Conservation (phyloP, 2,888 invertebrate genomes). For the Eulithis testata region DNA sequence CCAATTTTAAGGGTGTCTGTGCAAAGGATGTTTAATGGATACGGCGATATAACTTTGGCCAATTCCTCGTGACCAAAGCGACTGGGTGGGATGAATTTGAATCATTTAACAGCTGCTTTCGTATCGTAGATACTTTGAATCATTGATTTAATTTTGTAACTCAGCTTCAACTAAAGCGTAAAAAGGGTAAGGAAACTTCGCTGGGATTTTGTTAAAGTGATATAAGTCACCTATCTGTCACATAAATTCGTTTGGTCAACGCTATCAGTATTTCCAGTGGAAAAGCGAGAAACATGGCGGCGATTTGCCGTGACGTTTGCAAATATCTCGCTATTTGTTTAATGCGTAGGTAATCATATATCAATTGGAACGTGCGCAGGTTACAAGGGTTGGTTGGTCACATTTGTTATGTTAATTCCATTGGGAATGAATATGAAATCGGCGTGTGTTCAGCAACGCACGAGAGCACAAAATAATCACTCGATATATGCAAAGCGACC, state of each 20-base stretch:
- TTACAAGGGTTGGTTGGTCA: constrained; percentile 35
- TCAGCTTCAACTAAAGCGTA: background rate
- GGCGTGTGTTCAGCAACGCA: constrained; percentile 52
- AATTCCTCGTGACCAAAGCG: constrained; percentile 5
- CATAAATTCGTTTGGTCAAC: no score
- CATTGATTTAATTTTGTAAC: background rate
- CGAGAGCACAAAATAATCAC: constrained; percentile 68
- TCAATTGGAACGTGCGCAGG: constrained; percentile 38
- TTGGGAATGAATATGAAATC: constrained; percentile 67
- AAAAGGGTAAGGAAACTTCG: no score
- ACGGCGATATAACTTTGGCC: constrained; percentile 3
- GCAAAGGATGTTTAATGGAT: constrained; percentile 6
- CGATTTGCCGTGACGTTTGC: constrained; percentile 14
- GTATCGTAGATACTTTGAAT: background rate
- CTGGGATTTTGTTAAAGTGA: no score
- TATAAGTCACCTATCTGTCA: no score
- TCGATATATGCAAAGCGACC: constrained; percentile 65
- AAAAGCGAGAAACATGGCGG: background rate
- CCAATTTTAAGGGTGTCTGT: background rate
- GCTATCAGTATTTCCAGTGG: background rate
- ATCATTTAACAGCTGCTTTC: background rate
- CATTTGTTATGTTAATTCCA: constrained; percentile 57
- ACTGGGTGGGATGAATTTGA: constrained; percentile 3
- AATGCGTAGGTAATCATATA: constrained; percentile 30
- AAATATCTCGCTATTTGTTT: constrained; percentile 28